Evolutionary conservation across 2,888 invertebrate genomes (phyloP), one percentile per base, ranked within the genome.

Genomic region (Rhimphoctona megacephalus): DNA sequence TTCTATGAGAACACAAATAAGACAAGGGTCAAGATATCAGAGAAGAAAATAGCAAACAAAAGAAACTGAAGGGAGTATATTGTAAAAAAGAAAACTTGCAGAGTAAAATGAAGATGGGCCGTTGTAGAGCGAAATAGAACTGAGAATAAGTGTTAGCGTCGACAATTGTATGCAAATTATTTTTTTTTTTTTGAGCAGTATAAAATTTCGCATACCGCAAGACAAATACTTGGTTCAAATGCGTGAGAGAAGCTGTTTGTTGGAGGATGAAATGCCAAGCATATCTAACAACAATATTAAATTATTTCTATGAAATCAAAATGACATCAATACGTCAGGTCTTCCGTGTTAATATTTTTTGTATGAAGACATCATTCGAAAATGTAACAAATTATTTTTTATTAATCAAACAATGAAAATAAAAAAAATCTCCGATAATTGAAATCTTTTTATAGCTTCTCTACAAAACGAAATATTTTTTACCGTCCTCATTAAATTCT

Each of bases 131-230:
- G 49, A 77, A 25, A n/a, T 19, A 19, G 22, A 36, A 46, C n/a
- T 0, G 2, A 14, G 70, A 81, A 78, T 73, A 73, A 81, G 72
- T 78, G 66, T 73, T 81, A 72, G 33, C 39, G 73, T 46, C 81
- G 77, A 77, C 77, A 54, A 72, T 76, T 77, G 52, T 54, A 77
- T 70, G 14, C 61, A 76, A 49, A 64, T 43, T 78, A 39, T 67
- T 78, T 46, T 11, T 11, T 43, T 78, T 49, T 67, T 78, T 46
- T 11, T 11, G 43, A 14, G 14, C 2, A 43, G 14, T 11, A 11
- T 11, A 11, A 11, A 43, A 43, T 14, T 43, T 14, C 11, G 43
- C 11, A 2, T 14, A 43, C 43, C 11, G 14, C 11, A 11, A 0
- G 5, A 2, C 33, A 33, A 5, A 33, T 5, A 33, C 33, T 33